Base-by-base conservation (phyloP, 1,140 invertebrate genomes). In the Camponotus vicinus region DNA sequence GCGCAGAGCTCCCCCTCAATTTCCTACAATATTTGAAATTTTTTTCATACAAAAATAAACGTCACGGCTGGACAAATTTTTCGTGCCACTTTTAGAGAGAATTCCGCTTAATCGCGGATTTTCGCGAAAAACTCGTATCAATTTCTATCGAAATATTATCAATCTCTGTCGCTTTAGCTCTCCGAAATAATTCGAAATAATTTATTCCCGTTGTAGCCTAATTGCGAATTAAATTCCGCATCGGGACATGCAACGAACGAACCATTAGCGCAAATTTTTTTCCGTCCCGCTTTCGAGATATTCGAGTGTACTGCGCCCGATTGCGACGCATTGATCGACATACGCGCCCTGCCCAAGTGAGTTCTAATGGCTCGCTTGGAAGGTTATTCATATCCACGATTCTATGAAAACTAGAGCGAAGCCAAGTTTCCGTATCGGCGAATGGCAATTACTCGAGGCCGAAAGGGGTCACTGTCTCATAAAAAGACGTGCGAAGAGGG, bases 331-430 rank as follows among this genome's bases (percentile, higher is more conserved):
- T 88, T 75, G 88, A 89, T 89, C 88, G 67, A 69, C 80, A 71
- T 73, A 55, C 67, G 77, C 75, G n/a, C 80, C 18, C 45, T 49
- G 69, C 5, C 67, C 32, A 67, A 61, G 63, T 55, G 80, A 85
- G 83, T 75, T 27, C 27, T 78, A 70, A 79, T 76, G 82, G 61
- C 67, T 49, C 63, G 64, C 49, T 73, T 42, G 80, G 70, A 86
- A 76, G 69, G 75, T 88, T 88, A 85, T 75, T 80, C 88, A 49
- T 86, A 75, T 42, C 52, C 59, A 57, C 40, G 45, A 73, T 73
- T 52, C 49, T 82, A 55, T 73, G 61, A 61, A 78, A 89, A 89
- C 84, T 78, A 71, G 88, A 89, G 52, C 87, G 57, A 82, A 85
- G 42, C 52, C 77, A 45, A 18, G 88, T 79, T 89, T 89, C 88